These are phyloP conservation scores for Antedon bifida DNA, from an alignment of 35 echinoderm and acorn worm species.

Conservation along the genomic window DNA sequence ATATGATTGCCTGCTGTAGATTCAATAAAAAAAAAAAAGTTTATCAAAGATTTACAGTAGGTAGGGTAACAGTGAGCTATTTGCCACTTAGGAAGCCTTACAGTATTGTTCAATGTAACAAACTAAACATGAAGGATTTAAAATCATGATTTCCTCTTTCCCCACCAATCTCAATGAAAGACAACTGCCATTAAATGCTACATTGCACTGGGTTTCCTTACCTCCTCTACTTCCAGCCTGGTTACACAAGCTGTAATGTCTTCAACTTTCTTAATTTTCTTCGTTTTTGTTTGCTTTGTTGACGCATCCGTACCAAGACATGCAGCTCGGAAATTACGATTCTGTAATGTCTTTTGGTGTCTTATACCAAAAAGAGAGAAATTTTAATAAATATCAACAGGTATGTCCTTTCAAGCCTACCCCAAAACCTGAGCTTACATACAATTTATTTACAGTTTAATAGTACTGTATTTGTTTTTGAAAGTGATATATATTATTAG, in stretches of 20 bases:
- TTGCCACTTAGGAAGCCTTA: too few relatives aligned
- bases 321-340: conserved; percentile 67
- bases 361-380: background rate
- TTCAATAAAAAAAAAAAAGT: too few relatives aligned
- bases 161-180: too few relatives aligned
- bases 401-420: background rate
- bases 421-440: background rate
- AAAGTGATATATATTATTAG: background rate
- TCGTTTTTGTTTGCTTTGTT: conserved; percentile 18
- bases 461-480: too few relatives aligned
- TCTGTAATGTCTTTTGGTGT: conserved; percentile 43
- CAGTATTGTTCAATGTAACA: too few relatives aligned
- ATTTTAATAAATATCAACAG: background rate
- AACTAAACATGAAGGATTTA: too few relatives aligned
- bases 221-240: conserved; percentile 87
- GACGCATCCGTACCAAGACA: conserved; percentile 32
- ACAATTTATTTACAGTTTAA: too few relatives aligned
- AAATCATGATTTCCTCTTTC: too few relatives aligned
- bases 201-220: background rate
- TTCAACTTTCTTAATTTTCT: conserved; percentile 27
- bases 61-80: too few relatives aligned
- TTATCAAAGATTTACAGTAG: too few relatives aligned
- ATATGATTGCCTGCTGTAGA: background rate
- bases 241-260: conserved; percentile 29
- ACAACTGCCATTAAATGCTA: too few relatives aligned